Percentiles rank a stretch among this genome's conserved stretches.
phyloP scores from a whole-genome alignment of 2,888 invertebrate species.

The Napeogenes sylphis region DNA sequence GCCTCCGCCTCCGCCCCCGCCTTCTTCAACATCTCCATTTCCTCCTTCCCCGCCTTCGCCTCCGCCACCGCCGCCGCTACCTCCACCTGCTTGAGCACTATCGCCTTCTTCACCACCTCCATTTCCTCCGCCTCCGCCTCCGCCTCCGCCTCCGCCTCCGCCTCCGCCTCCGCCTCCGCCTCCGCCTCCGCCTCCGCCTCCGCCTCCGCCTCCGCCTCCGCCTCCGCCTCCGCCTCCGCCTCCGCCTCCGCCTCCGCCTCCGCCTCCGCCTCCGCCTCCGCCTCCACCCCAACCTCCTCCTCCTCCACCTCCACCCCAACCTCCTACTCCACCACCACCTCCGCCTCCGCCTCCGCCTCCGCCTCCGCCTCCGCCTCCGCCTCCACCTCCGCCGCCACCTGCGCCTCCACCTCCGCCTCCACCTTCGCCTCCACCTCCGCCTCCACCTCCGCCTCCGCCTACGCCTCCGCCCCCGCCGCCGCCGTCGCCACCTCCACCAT shows the following conservation, averaged over 20 bases:
- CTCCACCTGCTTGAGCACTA: conserved; percentile 23
- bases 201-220: no score
- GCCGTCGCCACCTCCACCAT: conserved; percentile 1
- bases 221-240: no score
- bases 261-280: no score
- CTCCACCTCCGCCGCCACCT: neutral
- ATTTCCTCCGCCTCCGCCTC: conserved; percentile 7
- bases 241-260: no score
- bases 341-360: conserved; percentile 1
- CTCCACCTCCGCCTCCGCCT: conserved; percentile 8
- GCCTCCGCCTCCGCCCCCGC: conserved; percentile 15
- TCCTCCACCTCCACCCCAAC: neutral
- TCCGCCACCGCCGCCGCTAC: no score
- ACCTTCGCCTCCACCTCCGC: conserved; percentile 10
- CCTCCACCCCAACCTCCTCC: no score
- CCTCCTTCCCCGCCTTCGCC: no score
- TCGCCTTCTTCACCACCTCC: conserved; percentile 11
- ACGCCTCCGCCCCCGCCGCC: neutral
- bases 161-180: no score
- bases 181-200: no score
- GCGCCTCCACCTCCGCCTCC: conserved; percentile 20
- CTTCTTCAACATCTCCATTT: no score
- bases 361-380: conserved; percentile 1
- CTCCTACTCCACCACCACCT: neutral
- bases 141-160: no score